These are phyloP conservation scores for Myotis daubentonii DNA, from an alignment of 2,797 vertebrate genomes.

Conservation along the genomic window DNA sequence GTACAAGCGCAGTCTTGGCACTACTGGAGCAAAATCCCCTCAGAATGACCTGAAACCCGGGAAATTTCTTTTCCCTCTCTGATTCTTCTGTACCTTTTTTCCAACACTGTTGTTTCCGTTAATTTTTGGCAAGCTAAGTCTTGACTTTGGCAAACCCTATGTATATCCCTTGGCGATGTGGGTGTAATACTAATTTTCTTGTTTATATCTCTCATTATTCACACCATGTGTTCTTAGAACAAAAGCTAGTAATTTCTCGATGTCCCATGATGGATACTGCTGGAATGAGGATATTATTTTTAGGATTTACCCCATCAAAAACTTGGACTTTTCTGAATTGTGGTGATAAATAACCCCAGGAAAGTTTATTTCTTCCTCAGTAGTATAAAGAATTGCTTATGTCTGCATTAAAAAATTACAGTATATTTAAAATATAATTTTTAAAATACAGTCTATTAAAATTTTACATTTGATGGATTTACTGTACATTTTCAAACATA, in stretches of 20 bases:
- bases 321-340: constrained; percentile 34
- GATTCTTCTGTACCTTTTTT: constrained; percentile 36
- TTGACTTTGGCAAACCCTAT: constrained; percentile 42
- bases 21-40: neutral
- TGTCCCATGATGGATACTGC: neutral
- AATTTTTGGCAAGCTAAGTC: constrained; percentile 44
- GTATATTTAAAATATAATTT: constrained; percentile 4
- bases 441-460: neutral
- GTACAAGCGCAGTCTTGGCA: neutral
- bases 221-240: constrained; percentile 70
- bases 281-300: constrained; percentile 63
- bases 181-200: constrained; percentile 56
- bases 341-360: constrained; percentile 50
- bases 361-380: constrained; percentile 54
- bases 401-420: neutral
- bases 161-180: constrained; percentile 28
- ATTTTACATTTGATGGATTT: neutral
- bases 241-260: constrained; percentile 65
- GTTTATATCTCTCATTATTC: constrained; percentile 66
- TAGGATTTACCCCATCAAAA: constrained; percentile 53
- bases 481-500: neutral
- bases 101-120: constrained; percentile 51
- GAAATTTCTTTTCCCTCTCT: constrained; percentile 22
- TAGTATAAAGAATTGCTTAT: constrained; percentile 24
- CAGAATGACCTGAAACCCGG: neutral